phyloP scores from a whole-genome alignment of 2,888 invertebrate species.

The Sericinus montela region DNA sequence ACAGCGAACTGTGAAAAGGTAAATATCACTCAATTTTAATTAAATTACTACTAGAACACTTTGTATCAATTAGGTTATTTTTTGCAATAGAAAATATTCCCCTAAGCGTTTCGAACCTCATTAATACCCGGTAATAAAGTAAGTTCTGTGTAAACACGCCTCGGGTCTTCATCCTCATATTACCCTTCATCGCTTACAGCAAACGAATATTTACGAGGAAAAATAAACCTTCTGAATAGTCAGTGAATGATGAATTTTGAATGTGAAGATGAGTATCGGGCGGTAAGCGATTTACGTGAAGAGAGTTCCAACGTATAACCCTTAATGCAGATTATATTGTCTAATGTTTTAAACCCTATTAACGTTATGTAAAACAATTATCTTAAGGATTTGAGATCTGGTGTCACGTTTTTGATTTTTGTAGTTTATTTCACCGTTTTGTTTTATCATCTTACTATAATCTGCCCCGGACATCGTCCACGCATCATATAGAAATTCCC shows the following conservation, averaged over 20 bases:
- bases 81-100: conserved; percentile 44
- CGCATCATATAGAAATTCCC: no score
- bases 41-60: no score
- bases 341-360: conserved; percentile 46
- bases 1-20: conserved; percentile 86
- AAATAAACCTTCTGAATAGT: conserved; percentile 45
- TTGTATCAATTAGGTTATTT: conserved; percentile 8
- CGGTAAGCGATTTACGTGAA: conserved; percentile 48
- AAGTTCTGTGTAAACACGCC: conserved; percentile 73
- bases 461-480: no score
- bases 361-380: conserved; percentile 40
- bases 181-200: conserved; percentile 53
- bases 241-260: conserved; percentile 24
- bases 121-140: conserved; percentile 70
- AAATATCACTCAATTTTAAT: conserved; percentile 31
- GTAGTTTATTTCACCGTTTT: not conserved
- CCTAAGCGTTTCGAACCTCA: conserved; percentile 54
- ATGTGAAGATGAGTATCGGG: not conserved
- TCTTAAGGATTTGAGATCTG: not conserved
- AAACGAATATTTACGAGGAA: conserved; percentile 35
- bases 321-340: conserved; percentile 56
- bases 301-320: conserved; percentile 49
- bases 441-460: no score
- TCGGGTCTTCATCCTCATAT: conserved; percentile 56
- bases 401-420: not conserved